Evolutionary conservation across 2,888 invertebrate species (phyloP).

Genomic region (Ctenicera cuprea): DNA sequence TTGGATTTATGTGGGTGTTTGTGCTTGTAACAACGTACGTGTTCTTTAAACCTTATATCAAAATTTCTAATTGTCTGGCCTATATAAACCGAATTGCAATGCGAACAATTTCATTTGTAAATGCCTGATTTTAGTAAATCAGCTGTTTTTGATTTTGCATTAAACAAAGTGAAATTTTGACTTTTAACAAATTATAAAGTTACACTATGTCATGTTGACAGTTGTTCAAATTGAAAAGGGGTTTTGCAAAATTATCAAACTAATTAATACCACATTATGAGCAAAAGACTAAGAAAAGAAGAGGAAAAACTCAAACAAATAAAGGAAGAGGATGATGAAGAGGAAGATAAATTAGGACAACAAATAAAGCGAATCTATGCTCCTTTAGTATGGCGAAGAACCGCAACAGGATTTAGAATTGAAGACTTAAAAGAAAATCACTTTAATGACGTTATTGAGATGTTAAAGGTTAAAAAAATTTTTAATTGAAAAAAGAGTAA

Average conservation of each 20-base stretch:
- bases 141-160: too few relatives aligned
- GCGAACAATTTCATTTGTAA: too few relatives aligned
- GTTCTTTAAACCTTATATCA: too few relatives aligned
- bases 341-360: conserved; percentile 65
- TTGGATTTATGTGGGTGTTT: too few relatives aligned
- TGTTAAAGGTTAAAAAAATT: conserved; percentile 41
- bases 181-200: too few relatives aligned
- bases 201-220: background rate
- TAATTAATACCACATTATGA: conserved; percentile 64
- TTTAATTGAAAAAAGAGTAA: background rate
- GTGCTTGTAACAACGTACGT: too few relatives aligned
- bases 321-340: conserved; percentile 64
- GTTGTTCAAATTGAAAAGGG: background rate
- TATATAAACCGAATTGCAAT: too few relatives aligned
- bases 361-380: conserved; percentile 63
- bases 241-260: conserved; percentile 5
- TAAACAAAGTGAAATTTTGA: too few relatives aligned
- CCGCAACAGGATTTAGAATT: conserved; percentile 65
- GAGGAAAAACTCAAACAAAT: conserved; percentile 59
- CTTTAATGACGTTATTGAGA: conserved; percentile 33
- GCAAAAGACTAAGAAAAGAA: conserved; percentile 65
- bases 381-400: conserved; percentile 66
- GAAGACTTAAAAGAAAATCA: conserved; percentile 64
- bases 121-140: too few relatives aligned
- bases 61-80: too few relatives aligned